These are phyloP conservation scores for Delphinus delphis DNA, from an alignment of 2,113 vertebrate genomes.

Conservation along the genomic window DNA sequence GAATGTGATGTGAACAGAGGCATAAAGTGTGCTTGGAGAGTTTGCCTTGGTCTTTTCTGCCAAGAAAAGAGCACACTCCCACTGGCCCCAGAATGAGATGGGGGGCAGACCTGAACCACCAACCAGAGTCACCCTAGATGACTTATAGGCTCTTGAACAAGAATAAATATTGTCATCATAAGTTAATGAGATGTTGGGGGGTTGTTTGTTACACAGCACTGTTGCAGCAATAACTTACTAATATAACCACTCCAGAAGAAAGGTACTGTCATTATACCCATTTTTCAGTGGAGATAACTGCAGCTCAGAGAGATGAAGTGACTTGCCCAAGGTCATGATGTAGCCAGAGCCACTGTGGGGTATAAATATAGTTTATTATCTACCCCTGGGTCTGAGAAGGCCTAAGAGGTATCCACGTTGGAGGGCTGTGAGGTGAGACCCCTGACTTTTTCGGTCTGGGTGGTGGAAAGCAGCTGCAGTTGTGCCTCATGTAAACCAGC, in stretches of 20 bases:
- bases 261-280: not conserved
- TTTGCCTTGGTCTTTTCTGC: not conserved
- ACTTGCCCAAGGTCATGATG: not conserved
- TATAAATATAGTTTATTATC: not conserved
- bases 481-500: not conserved
- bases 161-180: fast-evolving
- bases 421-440: not conserved
- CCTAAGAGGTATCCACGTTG: not conserved
- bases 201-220: not conserved
- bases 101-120: not conserved
- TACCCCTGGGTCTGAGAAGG: not conserved
- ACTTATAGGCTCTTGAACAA: not conserved
- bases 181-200: not conserved
- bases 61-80: not conserved
- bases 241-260: no score
- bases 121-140: not conserved
- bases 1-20: not conserved
- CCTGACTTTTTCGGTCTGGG: not conserved
- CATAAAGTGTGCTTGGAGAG: no score
- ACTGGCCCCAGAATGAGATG: not conserved
- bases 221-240: not conserved
- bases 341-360: not conserved
- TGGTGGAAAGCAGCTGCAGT: not conserved
- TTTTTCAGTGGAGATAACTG: not conserved
- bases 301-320: not conserved